Base-by-base conservation (phyloP, 1,140 invertebrate species). In the Pseudachorutes palmiensis region DNA sequence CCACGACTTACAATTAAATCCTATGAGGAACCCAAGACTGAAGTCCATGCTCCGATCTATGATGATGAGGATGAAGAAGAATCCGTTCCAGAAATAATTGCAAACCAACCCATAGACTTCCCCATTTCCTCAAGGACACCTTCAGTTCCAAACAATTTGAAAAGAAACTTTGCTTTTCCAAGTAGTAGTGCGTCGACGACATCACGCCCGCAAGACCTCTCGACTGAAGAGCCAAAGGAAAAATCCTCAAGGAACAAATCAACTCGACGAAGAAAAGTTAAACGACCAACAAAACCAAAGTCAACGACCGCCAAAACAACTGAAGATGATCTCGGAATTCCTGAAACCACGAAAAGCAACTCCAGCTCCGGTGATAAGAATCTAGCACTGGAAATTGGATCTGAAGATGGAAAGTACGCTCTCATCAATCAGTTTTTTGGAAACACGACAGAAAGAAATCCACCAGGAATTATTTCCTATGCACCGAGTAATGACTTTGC, bases 401-500 rank as follows among this genome's bases (percentile, higher is more conserved):
- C 70, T 26, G 86, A 88, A 51, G 90, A 92, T 75, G 90, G 90
- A 12, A 92, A 92, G 79, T 94, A 94, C 76, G 90, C 89, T 1
- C 79, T 93, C 0, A 90, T 94, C 69, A 89, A 92, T 74, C 87
- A 88, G 75, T 90, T 93, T 78, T 82, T 92, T 59, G 90, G 89
- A 75, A 75, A 82, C 0, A 82, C 83, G 9, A 78, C 80, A 5
- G 83, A 86, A 1, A 84, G 87, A 74, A 79, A 88, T 49, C 49
- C 69, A 55, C 89, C 89, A 0, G 90, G 90, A 0, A 85, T 92
- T 22, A 80, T 92, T 2, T 91, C 88, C 74, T 92, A 92, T 75
- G 81, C 83, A 19, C 85, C 87, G 0, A 85, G 86, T 72, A 89
- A 92, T 76, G 70, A 74, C 60, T 66, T 74, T 67, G 33, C 62